Evolutionary conservation across 2,113 vertebrate species (phyloP), one percentile per base, ranked within the genome.

Genomic region (Pterocles orientalis): DNA sequence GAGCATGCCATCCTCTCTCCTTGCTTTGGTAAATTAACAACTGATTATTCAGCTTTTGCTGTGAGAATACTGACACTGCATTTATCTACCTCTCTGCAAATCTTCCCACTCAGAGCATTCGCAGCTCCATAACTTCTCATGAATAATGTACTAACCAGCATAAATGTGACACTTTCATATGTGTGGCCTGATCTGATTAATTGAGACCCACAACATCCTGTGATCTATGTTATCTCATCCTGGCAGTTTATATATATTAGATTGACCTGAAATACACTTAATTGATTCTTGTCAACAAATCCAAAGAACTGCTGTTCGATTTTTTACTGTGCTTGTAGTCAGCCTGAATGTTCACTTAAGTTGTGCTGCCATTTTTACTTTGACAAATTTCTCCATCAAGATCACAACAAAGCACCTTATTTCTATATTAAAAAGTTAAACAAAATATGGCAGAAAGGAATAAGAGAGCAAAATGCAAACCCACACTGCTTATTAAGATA

Each of bases 261-360:
- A 61, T 57, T 88, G 85, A 90, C 75, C 78, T 45, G 53, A 88
- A 93, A 85, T 76, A 70, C 31, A 50, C 56, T 91, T 75, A 93
- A 92, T 91, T 94, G 70, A 89, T 87, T 96, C 94, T 92, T 80
- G 66, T 53, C 79, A 88, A 69, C 66, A 77, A 69, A n/a, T 69
- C 36, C 17, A 0, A 73, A 82, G 60, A 86, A n/a, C 70, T 85
- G 54, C 31, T 56, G 34, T 68, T 72, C 60, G 18, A 47, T 39
- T 75, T 91, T 93, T 54, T 43, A 21, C 53, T 61, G 47, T 76
- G 62, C n/a, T 82, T 53, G 41, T 29, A n/a, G 61, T 10, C 43
- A 84, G 75, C 34, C 61, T 82, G 79, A 24, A 56, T 79, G 69
- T 72, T 64, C 57, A 28, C 34, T 64, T 5, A 17, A 86, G 39